Conservation (phyloP, 2,888 invertebrate species). For the Zootermopsis nevadensis region DNA sequence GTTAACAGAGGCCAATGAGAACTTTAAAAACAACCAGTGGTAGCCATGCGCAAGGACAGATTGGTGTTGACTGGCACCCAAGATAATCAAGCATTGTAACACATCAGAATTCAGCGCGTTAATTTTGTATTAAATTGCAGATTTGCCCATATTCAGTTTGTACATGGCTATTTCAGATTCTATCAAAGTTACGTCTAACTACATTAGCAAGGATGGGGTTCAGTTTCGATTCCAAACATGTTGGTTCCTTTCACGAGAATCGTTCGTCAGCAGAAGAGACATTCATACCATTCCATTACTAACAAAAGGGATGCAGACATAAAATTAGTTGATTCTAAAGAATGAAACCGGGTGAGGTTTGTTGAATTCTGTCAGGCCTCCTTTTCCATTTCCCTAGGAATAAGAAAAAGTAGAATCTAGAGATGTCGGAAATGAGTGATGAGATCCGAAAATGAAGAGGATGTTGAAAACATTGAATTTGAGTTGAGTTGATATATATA, state of each 20-base stretch:
- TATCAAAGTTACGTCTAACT: too few species aligned
- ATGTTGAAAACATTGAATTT: constrained; percentile 41
- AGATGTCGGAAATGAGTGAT: constrained; percentile 41
- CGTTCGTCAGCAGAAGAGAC: not conserved
- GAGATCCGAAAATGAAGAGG: constrained; percentile 37
- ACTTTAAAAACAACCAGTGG: too few species aligned
- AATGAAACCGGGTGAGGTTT: not conserved
- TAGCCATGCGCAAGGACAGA: too few species aligned
- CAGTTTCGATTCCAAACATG: not conserved
- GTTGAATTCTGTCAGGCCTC: constrained; percentile 18
- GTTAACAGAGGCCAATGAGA: too few species aligned
- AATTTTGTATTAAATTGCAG: too few species aligned
- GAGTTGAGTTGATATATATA: constrained; percentile 44
- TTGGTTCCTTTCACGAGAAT: not conserved
- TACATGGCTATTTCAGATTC: too few species aligned
- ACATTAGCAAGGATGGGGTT: not conserved
- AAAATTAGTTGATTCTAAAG: constrained; percentile 19
- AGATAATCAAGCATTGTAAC: too few species aligned
- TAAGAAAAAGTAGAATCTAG: constrained; percentile 25
- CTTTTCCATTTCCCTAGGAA: constrained; percentile 12
- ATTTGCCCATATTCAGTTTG: too few species aligned
- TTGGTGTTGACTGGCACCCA: too few species aligned
- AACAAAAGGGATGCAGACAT: not conserved
- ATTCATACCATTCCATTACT: not conserved
- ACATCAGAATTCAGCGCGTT: too few species aligned